These are phyloP conservation scores for Drosophila bunnanda DNA, from an alignment of 2,888 invertebrate genomes.

Conservation along the genomic window DNA sequence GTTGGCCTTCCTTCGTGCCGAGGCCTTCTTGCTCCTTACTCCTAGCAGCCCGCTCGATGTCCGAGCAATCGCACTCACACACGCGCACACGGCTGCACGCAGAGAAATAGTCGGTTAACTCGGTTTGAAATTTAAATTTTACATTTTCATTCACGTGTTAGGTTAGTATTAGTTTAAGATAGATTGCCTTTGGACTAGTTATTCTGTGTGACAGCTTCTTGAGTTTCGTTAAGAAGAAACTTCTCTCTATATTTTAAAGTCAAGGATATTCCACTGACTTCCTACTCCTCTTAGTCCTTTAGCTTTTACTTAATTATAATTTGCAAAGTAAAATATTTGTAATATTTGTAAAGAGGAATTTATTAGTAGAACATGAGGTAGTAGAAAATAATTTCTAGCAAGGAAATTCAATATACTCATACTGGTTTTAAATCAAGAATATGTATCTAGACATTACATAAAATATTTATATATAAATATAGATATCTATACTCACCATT, in stretches of 20 bases:
- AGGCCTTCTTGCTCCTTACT: constrained; percentile 69
- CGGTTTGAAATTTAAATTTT: neutral
- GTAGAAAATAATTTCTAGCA: neutral
- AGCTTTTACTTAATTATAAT: no score
- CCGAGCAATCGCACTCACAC: constrained; percentile 53
- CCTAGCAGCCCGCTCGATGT: constrained; percentile 65
- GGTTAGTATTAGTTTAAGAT: no score
- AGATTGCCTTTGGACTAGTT: no score
- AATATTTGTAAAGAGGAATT: no score
- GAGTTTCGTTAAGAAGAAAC: no score
- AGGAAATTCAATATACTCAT: neutral
- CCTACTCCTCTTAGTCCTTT: no score
- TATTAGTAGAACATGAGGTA: no score
- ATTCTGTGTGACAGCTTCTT: no score
- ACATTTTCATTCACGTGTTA: neutral
- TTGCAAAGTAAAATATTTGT: no score
- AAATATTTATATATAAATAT: no score
- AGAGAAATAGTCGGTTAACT: neutral
- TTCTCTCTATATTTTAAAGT: no score
- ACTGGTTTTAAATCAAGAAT: neutral
- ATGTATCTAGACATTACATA: neutral
- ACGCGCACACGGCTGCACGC: constrained; percentile 7
- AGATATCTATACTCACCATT: neutral
- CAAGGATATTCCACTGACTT: no score
- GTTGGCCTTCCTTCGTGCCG: constrained; percentile 74